phyloP scores from a whole-genome alignment of 2,797 vertebrate genomes.

The Syndactyla subalaris region DNA sequence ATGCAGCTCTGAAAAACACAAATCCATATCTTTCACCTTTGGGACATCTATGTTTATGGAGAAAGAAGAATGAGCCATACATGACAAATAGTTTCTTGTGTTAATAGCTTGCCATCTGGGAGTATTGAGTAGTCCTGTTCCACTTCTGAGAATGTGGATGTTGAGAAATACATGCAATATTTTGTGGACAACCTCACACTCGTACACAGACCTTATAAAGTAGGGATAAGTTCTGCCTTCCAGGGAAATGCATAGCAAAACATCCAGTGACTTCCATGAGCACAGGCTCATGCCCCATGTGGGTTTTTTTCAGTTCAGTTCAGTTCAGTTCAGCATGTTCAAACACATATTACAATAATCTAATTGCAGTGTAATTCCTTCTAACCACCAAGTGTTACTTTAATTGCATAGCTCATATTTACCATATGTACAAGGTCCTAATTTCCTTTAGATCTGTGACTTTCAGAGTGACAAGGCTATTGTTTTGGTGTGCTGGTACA shows the following conservation, averaged over 20 bases:
- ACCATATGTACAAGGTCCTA: not conserved
- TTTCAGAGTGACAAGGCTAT: constrained; percentile 30
- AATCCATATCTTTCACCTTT: not conserved
- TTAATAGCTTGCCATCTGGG: not conserved
- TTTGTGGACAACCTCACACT: not conserved
- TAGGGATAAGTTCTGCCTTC: not conserved
- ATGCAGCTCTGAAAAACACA: not conserved
- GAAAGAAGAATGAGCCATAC: not conserved
- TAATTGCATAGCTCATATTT: constrained; percentile 24
- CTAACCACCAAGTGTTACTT: constrained; percentile 13
- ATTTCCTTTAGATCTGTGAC: constrained; percentile 20
- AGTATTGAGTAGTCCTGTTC: not conserved
- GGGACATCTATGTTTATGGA: not conserved
- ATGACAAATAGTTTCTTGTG: not conserved
- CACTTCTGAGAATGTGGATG: not conserved
- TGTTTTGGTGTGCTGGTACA: not conserved
- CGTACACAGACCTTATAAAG: not conserved
- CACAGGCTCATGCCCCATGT: not conserved
- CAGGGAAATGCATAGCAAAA: not conserved
- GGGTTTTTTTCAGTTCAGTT: not conserved
- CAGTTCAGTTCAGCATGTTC: not conserved
- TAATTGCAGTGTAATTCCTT: constrained; percentile 38
- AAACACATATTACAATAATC: constrained; percentile 19
- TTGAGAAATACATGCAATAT: not conserved
- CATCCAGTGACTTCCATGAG: not conserved